A percentile compares a stretch with the other conserved stretches of the same genome.
Conservation (phyloP, 2,797 vertebrate genomes). For the Scomberomorus guttatus region DNA sequence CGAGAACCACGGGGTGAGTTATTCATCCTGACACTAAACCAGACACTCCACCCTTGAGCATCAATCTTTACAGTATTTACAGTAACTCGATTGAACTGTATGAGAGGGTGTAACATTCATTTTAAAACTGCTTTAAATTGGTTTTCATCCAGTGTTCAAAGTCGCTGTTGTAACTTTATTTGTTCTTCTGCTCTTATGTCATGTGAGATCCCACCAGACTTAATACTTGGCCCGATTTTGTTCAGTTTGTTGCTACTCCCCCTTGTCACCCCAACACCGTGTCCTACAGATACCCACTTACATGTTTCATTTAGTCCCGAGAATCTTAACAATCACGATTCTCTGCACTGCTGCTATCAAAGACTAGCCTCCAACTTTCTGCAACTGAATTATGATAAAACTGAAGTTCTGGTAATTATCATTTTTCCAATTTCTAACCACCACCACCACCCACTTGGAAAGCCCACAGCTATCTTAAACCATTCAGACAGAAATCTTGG, state of each 20-base stretch:
- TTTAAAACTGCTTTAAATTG: not conserved
- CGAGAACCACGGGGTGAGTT: constrained; percentile 87
- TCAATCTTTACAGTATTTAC: not conserved
- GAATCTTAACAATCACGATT: not conserved
- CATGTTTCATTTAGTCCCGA: not conserved
- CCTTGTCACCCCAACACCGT: not conserved
- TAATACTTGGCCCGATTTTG: not conserved
- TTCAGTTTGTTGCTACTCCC: not conserved
- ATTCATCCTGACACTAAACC: constrained; percentile 27
- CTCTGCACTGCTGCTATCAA: not conserved
- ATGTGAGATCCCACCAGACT: constrained; percentile 2
- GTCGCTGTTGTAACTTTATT: not conserved
- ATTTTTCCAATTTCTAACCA: not conserved
- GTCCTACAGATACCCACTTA: too few relatives aligned
- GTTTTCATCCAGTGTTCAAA: not conserved
- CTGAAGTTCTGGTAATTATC: not conserved
- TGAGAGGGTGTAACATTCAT: not conserved
- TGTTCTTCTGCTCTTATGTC: not conserved
- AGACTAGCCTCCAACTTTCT: not conserved
- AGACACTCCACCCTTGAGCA: constrained; percentile 5
- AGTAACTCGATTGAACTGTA: not conserved
- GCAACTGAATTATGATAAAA: not conserved
- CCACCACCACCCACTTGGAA: too few relatives aligned
- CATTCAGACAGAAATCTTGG: not conserved
- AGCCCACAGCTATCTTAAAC: not conserved